phyloP scores from a whole-genome alignment of 1,140 invertebrate genomes.

The Mylabris phalerata region DNA sequence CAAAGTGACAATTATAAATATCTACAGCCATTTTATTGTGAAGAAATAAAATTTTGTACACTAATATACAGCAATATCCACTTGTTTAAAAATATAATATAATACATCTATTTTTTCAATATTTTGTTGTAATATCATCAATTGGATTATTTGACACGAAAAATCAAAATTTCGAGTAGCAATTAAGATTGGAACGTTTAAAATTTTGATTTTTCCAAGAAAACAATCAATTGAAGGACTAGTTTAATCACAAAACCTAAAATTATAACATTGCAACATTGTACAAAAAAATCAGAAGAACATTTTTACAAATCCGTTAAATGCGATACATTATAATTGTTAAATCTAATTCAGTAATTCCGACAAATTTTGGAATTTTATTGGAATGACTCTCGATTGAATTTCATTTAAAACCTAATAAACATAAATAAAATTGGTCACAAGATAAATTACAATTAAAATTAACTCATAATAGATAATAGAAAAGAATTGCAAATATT shows the following conservation, averaged over 20 bases:
- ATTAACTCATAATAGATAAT: constrained; percentile 17
- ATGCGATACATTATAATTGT: background rate
- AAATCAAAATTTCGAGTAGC: constrained; percentile 19
- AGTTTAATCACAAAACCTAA: constrained; percentile 38
- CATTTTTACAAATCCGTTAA: background rate
- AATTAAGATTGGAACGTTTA: constrained; percentile 16
- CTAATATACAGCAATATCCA: constrained; percentile 31
- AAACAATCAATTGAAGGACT: constrained; percentile 24
- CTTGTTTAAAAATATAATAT: constrained; percentile 24
- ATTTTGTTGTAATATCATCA: background rate
- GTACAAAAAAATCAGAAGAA: background rate
- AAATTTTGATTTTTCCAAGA: constrained; percentile 1
- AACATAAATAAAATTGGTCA: constrained; percentile 17
- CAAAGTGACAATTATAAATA: no score
- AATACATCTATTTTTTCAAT: constrained; percentile 19
- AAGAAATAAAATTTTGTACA: constrained; percentile 27
- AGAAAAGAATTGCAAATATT: constrained; percentile 16
- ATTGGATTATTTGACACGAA: background rate
- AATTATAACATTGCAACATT: constrained; percentile 28
- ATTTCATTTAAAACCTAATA: background rate
- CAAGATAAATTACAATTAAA: constrained; percentile 8
- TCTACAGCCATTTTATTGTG: constrained; percentile 21
- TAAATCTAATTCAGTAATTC: background rate
- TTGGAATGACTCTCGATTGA: constrained; percentile 9
- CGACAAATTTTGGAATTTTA: background rate